Evolutionary conservation across 2,113 vertebrate species (phyloP), one percentile per base, ranked within the genome.

Genomic region (Albula glossodonta): DNA sequence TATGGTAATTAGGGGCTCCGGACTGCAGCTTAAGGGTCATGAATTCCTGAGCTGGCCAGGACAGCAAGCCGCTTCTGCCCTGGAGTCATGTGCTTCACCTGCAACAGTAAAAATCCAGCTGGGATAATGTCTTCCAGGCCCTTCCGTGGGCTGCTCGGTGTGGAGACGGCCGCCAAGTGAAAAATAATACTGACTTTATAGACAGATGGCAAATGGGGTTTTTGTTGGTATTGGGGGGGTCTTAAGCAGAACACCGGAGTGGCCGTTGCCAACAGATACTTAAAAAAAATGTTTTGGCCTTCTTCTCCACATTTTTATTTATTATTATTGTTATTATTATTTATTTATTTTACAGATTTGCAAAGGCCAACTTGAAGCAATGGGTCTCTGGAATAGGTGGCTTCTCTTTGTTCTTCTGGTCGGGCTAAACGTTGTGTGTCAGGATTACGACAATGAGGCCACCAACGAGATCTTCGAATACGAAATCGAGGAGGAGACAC

Each of bases 381-480:
- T 96, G 96, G 85, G 82, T 10, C 84, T 92, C 88, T 51, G 91
- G 81, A 92, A 84, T 8, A 91, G 85, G 51, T 49, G 91, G 9
- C 87, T 13, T 50, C 49, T 91, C 84, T 12, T 95, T 17, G 83
- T 88, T 60, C 85, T 96, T 85, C 85, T 95, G 77, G 91, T 91
- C 88, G 88, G 87, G 90, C 85, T 89, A 88, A 83, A 78, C 31
- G 93, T 93, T 1, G 49, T 94, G 31, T 92, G 94, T 86, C 96
- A 97, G 87, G 90, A 86, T 48, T 92, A 95, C 17, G 92, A 93
- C 79, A 93, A 93, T 89, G 93, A 41, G 31, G 31, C 31, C 31
- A 41, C 92, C 81, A 93, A 87, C 17, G 92, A 94, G 80, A 93
- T 93, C 89, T 12, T 19, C 11, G 77, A 88, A 25, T 94, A 96